Conservation (phyloP, 2,888 invertebrate species). For the Lasioglossum vierecki region DNA sequence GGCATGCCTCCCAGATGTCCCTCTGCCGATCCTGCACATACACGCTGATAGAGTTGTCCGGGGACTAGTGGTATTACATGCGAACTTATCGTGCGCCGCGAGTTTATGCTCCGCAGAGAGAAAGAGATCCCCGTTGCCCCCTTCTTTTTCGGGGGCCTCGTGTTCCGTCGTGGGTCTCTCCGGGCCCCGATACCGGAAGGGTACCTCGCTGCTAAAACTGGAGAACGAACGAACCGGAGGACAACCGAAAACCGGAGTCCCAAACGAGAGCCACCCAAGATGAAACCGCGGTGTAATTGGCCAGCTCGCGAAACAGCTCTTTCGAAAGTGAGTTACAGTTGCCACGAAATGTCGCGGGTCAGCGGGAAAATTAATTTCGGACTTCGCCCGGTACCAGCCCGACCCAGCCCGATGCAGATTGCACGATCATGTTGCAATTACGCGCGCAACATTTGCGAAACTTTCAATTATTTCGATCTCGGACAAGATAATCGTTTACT, state of each 20-base stretch:
- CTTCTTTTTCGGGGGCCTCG: neutral
- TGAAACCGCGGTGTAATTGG: constrained; percentile 6
- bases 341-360: neutral
- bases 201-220: neutral
- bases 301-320: neutral
- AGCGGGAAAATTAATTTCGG: neutral
- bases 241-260: neutral
- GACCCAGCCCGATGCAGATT: neutral
- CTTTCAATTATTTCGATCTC: neutral
- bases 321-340: neutral
- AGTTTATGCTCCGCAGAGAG: constrained; percentile 29
- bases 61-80: constrained; percentile 50
- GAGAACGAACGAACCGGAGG: neutral
- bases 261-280: constrained; percentile 12
- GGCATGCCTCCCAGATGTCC: constrained; percentile 77
- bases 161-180: neutral
- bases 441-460: neutral
- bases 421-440: neutral
- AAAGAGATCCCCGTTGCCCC: neutral
- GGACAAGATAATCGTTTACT: neutral
- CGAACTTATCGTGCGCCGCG: constrained; percentile 42
- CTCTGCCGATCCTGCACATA: constrained; percentile 51
- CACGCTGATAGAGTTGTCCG: constrained; percentile 58
- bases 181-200: constrained; percentile 2
- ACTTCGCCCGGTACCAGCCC: neutral